phyloP scores from a whole-genome alignment of 2,888 invertebrate species.

The Eurois occulta region DNA sequence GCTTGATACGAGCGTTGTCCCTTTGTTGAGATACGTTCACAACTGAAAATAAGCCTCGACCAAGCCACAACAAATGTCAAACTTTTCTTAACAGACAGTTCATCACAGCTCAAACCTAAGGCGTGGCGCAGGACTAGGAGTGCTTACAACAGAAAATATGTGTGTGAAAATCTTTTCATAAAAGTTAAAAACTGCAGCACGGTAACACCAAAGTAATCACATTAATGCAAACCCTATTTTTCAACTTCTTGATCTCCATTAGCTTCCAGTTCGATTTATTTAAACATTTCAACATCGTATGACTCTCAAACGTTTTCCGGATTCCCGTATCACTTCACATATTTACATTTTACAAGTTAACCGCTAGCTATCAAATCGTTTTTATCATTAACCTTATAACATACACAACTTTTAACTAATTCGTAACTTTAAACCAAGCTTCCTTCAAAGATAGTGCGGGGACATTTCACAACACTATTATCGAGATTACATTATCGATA shows the following conservation, averaged over 20 bases:
- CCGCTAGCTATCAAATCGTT: conserved; percentile 46
- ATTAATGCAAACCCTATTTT: conserved; percentile 30
- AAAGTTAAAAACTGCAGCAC: not conserved
- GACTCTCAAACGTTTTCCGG: conserved; percentile 24
- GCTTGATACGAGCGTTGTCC: not conserved
- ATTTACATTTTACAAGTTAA: conserved; percentile 65
- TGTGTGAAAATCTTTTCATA: no score
- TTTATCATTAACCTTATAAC: conserved; percentile 55
- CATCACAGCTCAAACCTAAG: no score
- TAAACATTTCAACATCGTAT: conserved; percentile 42
- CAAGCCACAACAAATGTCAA: no score
- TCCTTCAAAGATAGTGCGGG: conserved; percentile 65
- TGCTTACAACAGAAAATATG: no score
- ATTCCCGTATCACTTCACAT: conserved; percentile 52
- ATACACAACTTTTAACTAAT: conserved; percentile 57
- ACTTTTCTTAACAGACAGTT: no score
- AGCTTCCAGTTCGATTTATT: conserved; percentile 36
- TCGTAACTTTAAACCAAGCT: conserved; percentile 59
- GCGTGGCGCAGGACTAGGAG: no score
- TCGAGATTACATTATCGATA: conserved; percentile 69
- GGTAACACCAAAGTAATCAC: conserved; percentile 7
- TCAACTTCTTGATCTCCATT: conserved; percentile 22
- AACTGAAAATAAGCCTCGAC: not conserved
- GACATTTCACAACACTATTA: conserved; percentile 69
- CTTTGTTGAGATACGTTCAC: not conserved